These are phyloP conservation scores for Hypsibius dujardini DNA, from an alignment of 1,140 invertebrate genomes.

Conservation along the genomic window DNA sequence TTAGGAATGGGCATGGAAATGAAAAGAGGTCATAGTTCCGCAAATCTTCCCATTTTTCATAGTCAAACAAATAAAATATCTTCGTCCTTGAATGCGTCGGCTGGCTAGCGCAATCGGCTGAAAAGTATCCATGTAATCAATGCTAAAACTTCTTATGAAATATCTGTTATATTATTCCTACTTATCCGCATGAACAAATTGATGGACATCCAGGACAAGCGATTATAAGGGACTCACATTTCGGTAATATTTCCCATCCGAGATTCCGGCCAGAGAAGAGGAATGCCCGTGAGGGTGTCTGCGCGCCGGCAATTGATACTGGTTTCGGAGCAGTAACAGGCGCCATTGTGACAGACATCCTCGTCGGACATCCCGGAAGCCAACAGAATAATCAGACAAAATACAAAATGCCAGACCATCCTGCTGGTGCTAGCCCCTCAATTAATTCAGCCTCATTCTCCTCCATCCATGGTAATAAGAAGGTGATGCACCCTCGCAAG, in stretches of 20 bases:
- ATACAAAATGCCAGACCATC: too few relatives aligned
- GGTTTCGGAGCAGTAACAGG: neutral
- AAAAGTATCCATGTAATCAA: neutral
- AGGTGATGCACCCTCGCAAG: too few relatives aligned
- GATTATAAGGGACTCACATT: neutral
- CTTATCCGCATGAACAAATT: neutral
- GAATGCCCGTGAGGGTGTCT: neutral
- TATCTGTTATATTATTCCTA: neutral
- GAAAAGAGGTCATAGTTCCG: too few relatives aligned
- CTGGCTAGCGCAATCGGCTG: too few relatives aligned
- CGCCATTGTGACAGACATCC: neutral
- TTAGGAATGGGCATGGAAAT: too few relatives aligned
- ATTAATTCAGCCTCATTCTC: too few relatives aligned
- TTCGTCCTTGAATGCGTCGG: too few relatives aligned
- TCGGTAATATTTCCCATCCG: slow-evolving; percentile 1
- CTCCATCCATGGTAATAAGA: too few relatives aligned
- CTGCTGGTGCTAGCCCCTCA: too few relatives aligned
- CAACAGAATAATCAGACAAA: too few relatives aligned
- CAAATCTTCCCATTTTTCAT: too few relatives aligned
- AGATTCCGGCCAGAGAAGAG: neutral
- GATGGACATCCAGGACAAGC: neutral
- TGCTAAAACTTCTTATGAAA: neutral
- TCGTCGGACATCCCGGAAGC: neutral
- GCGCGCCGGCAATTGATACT: neutral
- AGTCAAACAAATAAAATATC: too few relatives aligned